Base-by-base conservation (phyloP, 2,888 invertebrate genomes). In the Pristionchus japonicus region DNA sequence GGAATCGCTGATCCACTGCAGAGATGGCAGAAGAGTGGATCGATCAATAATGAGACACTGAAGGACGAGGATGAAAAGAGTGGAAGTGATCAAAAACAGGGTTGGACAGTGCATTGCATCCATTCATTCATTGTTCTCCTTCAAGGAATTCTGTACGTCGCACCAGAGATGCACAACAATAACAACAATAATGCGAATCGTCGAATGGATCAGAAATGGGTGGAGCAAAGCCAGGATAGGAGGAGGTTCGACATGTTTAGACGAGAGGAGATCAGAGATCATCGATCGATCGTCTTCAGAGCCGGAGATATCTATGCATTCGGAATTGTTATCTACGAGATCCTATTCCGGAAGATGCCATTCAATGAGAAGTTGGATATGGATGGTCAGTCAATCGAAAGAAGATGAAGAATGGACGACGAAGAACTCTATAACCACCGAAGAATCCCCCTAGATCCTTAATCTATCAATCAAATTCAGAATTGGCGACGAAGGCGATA, bases 271-370 rank as follows among this genome's bases (percentile, higher is more conserved):
- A 83, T 83, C 31, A 83, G 27, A 64, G 64, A 64, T 85, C 85
- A 85, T 85, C 85, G 85, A 64, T 3, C 43, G 0, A 52, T 52
- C 82, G 52, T 52, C 52, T 85, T 37, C n/a, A 89, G 91, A 82
- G 88, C 89, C 31, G 90, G 89, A 11, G 92, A 91, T 88, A 91
- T 91, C 61, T 91, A 92, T 43, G 90, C 91, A 20, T 90, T 91
- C 52, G 91, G 92, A 52, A 89, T 92, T 27, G 90, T 92, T 37
- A 91, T 91, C 67, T 92, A 91, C 77, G 92, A 92, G 82, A 92
- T 91, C 70, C 89, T 93, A 27, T 93, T 93, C 91, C 89, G 93
- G 47, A 90, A 89, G 86, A 88, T 93, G 74, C 93, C 93, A 1
- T 93, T 90, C 87, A 90, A 90, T 37, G 92, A 93, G 52, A 90